Evolutionary conservation across 2,113 vertebrate genomes (phyloP).

Genomic region (Anhinga rufa): DNA sequence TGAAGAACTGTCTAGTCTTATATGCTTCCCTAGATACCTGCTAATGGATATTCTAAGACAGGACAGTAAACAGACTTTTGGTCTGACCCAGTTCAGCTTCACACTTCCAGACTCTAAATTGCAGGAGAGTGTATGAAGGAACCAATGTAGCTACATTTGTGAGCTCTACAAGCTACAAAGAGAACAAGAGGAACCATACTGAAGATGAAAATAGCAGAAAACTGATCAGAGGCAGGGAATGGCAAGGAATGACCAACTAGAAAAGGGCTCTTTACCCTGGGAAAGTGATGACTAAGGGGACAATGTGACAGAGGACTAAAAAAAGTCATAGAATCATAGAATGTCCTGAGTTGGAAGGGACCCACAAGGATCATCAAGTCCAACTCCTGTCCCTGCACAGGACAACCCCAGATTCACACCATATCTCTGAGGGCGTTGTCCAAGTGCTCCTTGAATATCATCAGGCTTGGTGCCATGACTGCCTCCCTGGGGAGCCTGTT

Average conservation of each 20-base stretch:
- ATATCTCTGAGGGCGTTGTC: no score
- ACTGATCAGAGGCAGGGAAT: not conserved
- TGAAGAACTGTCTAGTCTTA: not conserved
- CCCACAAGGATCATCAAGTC: no score
- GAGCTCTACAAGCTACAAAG: not conserved
- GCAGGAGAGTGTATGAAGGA: not conserved
- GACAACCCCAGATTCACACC: no score
- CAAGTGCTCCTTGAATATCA: no score
- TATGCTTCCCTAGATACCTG: not conserved
- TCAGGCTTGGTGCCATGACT: no score
- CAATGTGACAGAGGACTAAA: not conserved
- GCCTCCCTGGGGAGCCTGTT: no score
- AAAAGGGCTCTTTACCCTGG: not conserved
- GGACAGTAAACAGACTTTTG: not conserved
- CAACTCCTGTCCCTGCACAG: no score
- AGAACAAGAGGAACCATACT: not conserved
- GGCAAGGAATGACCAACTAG: not conserved
- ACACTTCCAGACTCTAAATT: not conserved
- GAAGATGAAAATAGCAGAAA: not conserved
- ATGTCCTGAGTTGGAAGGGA: no score
- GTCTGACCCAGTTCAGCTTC: not conserved
- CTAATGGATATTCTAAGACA: not conserved
- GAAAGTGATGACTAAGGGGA: not conserved
- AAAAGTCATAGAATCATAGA: not conserved
- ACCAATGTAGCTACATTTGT: not conserved